A percentile compares a stretch with the other conserved stretches of the same genome.
phyloP scores from a whole-genome alignment of 2,113 vertebrate species.

The Propithecus coquereli region DNA sequence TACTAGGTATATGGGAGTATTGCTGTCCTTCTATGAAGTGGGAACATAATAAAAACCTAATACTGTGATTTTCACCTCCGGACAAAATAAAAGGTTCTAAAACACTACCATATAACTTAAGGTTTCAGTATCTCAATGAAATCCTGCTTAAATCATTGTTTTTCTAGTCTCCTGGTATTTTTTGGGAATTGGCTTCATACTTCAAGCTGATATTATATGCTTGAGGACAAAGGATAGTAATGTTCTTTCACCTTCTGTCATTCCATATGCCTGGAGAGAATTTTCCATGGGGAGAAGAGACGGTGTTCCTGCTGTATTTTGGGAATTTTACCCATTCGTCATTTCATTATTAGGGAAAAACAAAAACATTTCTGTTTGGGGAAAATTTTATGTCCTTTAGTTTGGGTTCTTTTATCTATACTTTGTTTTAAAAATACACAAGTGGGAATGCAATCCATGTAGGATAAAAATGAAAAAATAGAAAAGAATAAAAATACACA shows the following conservation, averaged over 20 bases:
- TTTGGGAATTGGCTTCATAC: constrained; percentile 17
- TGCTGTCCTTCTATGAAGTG: background rate
- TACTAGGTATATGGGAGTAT: background rate
- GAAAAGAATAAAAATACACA: background rate
- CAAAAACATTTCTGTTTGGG: constrained; percentile 13
- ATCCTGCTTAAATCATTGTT: background rate
- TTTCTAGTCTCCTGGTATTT: background rate
- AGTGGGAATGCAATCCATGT: too few relatives aligned
- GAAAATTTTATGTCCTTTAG: background rate
- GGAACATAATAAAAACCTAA: background rate
- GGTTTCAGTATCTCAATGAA: background rate
- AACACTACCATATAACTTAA: background rate
- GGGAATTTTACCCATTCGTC: constrained; percentile 1
- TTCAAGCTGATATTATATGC: background rate
- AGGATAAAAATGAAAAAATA: too few relatives aligned
- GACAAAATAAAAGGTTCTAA: constrained; percentile 3
- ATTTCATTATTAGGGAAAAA: background rate
- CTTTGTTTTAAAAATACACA: background rate
- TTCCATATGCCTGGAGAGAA: constrained; percentile 32
- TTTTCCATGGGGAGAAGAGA: background rate
- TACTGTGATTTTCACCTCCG: background rate
- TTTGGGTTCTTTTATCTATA: background rate
- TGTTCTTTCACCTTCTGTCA: constrained; percentile 40
- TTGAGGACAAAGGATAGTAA: constrained; percentile 2
- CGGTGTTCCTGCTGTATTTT: background rate